Evolutionary conservation across 37 sponge, comb jelly and placozoan species (phyloP).

Genomic region (Hexactinellida sp.): DNA sequence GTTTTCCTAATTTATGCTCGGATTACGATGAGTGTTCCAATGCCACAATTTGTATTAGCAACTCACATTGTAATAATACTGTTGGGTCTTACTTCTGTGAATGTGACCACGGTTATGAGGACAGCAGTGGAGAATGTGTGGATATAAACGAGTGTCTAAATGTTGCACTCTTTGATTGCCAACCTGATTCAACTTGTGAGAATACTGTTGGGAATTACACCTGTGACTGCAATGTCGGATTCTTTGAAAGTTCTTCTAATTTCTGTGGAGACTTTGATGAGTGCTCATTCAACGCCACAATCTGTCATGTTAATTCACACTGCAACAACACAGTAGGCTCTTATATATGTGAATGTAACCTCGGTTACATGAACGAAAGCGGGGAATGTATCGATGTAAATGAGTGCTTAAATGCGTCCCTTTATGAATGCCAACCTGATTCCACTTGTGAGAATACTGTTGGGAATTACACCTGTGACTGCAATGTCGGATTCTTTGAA

Average conservation of each 20-base stretch:
- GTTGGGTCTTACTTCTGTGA: background rate
- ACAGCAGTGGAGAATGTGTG: background rate
- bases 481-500: background rate
- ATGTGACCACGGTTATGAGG: background rate
- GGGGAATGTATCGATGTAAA: background rate
- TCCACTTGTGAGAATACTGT: background rate
- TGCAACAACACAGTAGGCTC: background rate
- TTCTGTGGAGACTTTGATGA: background rate
- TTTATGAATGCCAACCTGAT: background rate
- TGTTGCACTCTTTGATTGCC: background rate
- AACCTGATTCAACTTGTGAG: background rate
- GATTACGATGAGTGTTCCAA: background rate
- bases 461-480: background rate
- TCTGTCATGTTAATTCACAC: background rate
- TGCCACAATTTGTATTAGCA: background rate
- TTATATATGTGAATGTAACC: background rate
- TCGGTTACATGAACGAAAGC: background rate
- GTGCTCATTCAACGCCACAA: background rate
- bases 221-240: background rate
- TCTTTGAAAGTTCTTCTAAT: background rate
- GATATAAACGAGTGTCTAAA: background rate
- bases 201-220: constrained; percentile 1
- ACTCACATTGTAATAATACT: constrained; percentile 5
- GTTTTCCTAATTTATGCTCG: background rate
- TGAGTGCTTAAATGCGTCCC: background rate